Percentiles rank a stretch among this genome's conserved stretches.
Conservation (phyloP, 1,140 invertebrate species). For the Lepidurus arcticus region DNA sequence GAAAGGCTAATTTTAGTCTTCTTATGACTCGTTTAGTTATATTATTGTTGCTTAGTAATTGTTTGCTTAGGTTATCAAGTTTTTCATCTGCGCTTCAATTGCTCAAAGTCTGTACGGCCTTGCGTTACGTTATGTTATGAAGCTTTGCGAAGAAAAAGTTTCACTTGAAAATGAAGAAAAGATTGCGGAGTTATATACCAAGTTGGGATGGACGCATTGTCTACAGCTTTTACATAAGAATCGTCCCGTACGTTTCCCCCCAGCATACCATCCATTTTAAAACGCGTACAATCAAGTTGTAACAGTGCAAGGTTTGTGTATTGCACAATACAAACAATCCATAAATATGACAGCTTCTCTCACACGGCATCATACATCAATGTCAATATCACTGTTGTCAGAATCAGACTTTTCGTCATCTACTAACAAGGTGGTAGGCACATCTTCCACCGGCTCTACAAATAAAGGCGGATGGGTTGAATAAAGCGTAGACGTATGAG, state of each 20-base stretch:
- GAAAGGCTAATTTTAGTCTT: too few relatives aligned
- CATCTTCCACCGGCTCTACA: conserved; percentile 25
- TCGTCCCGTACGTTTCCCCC: conserved; percentile 59
- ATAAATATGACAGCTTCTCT: neutral
- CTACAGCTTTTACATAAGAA: conserved; percentile 50
- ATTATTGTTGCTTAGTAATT: neutral
- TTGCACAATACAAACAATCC: neutral
- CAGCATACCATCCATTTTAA: conserved; percentile 59
- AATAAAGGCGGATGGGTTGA: conserved; percentile 24
- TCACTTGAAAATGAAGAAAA: conserved; percentile 66
- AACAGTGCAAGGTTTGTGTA: neutral
- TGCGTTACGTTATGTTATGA: conserved; percentile 66
- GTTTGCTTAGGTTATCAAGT: conserved; percentile 56
- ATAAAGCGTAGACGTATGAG: conserved; percentile 24
- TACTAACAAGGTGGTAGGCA: conserved; percentile 27
- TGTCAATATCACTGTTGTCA: conserved; percentile 26
- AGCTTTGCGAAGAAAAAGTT: conserved; percentile 72
- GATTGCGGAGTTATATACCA: conserved; percentile 57
- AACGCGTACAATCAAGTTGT: neutral
- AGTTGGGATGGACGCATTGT: conserved; percentile 64
- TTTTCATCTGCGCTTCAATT: conserved; percentile 73
- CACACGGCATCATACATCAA: conserved; percentile 7
- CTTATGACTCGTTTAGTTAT: too few relatives aligned
- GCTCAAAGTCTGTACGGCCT: conserved; percentile 70
- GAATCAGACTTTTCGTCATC: conserved; percentile 31